Conservation (phyloP, 2,113 vertebrate genomes). For the Callipepla squamata region DNA sequence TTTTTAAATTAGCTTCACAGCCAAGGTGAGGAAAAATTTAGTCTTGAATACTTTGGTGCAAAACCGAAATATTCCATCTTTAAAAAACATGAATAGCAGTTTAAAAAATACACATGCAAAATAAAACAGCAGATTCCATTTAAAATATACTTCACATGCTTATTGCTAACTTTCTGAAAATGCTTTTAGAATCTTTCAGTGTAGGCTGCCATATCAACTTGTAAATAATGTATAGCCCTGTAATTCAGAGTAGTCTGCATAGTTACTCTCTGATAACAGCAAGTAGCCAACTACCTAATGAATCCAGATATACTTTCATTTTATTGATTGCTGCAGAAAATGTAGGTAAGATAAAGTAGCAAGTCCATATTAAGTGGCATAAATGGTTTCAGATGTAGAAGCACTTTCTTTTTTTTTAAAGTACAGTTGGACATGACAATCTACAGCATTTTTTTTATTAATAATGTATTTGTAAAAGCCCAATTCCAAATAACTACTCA, state of each 20-base stretch:
- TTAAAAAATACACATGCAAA: slow-evolving; percentile 47
- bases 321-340: slow-evolving; percentile 35
- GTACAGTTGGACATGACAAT: not conserved
- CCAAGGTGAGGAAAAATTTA: slow-evolving; percentile 52
- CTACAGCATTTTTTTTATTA: not conserved
- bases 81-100: slow-evolving; percentile 8
- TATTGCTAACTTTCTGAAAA: slow-evolving; percentile 51
- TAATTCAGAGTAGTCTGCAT: slow-evolving; percentile 34
- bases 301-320: slow-evolving; percentile 21
- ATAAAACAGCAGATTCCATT: slow-evolving; percentile 64
- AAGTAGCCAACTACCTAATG: slow-evolving; percentile 9
- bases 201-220: slow-evolving; percentile 33
- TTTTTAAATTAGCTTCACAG: slow-evolving; percentile 74
- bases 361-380: not conserved
- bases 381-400: slow-evolving; percentile 11
- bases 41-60: slow-evolving; percentile 51
- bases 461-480: not conserved
- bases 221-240: slow-evolving; percentile 56
- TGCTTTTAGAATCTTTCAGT: slow-evolving; percentile 27
- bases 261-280: not conserved
- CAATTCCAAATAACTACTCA: not conserved
- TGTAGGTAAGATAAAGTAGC: slow-evolving; percentile 21
- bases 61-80: slow-evolving; percentile 63
- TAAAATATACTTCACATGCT: slow-evolving; percentile 63
- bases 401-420: not conserved